phyloP scores from a whole-genome alignment of 2,113 vertebrate genomes.

The Pandion haliaetus region DNA sequence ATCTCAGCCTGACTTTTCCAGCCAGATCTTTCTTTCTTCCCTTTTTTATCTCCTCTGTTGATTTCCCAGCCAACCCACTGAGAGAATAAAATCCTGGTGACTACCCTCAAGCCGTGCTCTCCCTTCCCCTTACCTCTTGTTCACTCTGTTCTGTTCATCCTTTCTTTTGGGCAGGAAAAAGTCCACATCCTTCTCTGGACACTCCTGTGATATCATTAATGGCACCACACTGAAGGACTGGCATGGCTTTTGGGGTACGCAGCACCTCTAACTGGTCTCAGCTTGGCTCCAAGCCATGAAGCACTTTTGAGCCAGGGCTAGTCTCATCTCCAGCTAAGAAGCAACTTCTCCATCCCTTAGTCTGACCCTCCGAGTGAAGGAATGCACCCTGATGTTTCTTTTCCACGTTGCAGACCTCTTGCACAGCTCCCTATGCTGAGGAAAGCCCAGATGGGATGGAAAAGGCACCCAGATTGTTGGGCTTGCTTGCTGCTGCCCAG shows the following conservation, averaged over 20 bases:
- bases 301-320: not conserved
- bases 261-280: not conserved
- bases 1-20: not conserved
- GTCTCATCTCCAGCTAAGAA: not conserved
- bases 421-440: not conserved
- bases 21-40: not conserved
- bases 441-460: not conserved
- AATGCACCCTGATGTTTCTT: not conserved
- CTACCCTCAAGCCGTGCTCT: not conserved
- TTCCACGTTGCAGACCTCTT: not conserved
- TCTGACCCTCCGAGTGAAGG: not conserved
- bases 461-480: not conserved
- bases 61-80: not conserved
- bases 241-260: not conserved
- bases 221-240: not conserved
- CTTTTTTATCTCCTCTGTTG: not conserved
- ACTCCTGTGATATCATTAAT: not conserved
- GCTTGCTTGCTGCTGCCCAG: not conserved
- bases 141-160: not conserved
- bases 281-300: not conserved
- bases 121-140: not conserved
- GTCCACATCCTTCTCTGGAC: not conserved
- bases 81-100: not conserved
- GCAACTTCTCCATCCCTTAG: not conserved
- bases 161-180: not conserved